A percentile compares a stretch with the other conserved stretches of the same genome.
Evolutionary conservation across 1,140 invertebrate genomes (phyloP).

Genomic region (Frieseomelitta varia): DNA sequence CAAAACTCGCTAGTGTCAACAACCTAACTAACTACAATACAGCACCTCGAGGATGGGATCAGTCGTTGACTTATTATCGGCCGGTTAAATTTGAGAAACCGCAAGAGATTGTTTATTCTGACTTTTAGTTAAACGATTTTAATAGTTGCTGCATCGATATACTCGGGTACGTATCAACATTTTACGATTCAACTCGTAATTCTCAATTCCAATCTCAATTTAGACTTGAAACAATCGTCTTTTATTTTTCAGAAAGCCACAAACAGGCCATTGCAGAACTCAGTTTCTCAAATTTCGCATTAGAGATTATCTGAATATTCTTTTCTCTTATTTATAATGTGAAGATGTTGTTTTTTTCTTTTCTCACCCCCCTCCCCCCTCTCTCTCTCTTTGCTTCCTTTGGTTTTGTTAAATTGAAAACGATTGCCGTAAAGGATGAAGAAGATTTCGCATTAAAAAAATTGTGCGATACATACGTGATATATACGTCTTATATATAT

Average conservation of each 20-base stretch:
- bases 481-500: neutral
- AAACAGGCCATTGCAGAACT: neutral
- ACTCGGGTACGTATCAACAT: conserved; percentile 11
- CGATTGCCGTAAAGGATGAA: neutral
- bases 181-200: neutral
- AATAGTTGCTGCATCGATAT: neutral
- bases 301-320: conserved; percentile 14
- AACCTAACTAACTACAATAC: conserved; percentile 88
- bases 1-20: conserved; percentile 78
- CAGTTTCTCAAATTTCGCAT: neutral
- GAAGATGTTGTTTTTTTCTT: neutral
- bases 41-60: conserved; percentile 90
- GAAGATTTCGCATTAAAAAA: neutral
- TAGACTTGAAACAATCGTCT: neutral
- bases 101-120: conserved; percentile 84
- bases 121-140: conserved; percentile 81
- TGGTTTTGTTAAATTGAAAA: neutral
- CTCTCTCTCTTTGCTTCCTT: neutral
- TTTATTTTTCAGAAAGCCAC: conserved; percentile 11
- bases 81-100: conserved; percentile 86
- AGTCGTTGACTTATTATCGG: conserved; percentile 85
- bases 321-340: neutral
- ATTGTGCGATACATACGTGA: neutral
- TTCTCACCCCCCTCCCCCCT: neutral
- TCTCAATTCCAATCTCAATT: neutral